Base-by-base conservation (phyloP, 92 coral and sea anemone species). In the Zoanthus solanderi region DNA sequence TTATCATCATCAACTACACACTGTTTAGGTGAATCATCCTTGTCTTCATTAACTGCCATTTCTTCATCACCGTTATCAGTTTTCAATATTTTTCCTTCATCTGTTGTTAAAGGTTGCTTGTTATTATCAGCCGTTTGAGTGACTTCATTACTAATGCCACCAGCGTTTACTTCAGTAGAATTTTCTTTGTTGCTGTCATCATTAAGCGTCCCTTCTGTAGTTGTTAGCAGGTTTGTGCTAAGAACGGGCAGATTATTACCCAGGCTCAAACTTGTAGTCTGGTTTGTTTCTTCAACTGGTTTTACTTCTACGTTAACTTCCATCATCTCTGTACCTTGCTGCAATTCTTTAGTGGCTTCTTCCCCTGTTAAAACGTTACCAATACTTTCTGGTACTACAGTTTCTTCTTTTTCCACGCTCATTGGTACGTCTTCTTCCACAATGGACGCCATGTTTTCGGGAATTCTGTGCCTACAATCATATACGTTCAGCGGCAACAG, bases 371-470 rank as follows among this genome's bases (percentile, higher is more conserved):
- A 34, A 34, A 47, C 15, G 52, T 71, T 57, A 17, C 9, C 85
- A 4, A 14, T n/a, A 30, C 34, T 80, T 48, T 18, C 23, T 34
- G 75, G 42, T 80, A 48, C 85, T 80, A 12, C 44, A 30, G 9
- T 18, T 45, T 80, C 44, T 7, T 45, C 17, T 23, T 47, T 48
- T 4, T 66, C 61, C n/a, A 8, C 16, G 46, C 65, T n/a, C 67
- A 52, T 65, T 23, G 37, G 7, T 1, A 45, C 75, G 44, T 80
- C 57, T 47, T 8, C 44, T 5, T 46, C 72, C 2, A 1, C 57
- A 37, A 11, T 45, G n/a, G 85, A 63, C 85, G 85, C 85, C 85
- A 80, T 80, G 23, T 65, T 80, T 79, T 29, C 65, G 48, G 5
- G 6, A 42, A 30, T 5, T 14, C 13, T 34, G 85, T 58, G 85